Conservation (phyloP, 53 echinoderm and acorn worm genomes). For the Paracentrotus lividus region DNA sequence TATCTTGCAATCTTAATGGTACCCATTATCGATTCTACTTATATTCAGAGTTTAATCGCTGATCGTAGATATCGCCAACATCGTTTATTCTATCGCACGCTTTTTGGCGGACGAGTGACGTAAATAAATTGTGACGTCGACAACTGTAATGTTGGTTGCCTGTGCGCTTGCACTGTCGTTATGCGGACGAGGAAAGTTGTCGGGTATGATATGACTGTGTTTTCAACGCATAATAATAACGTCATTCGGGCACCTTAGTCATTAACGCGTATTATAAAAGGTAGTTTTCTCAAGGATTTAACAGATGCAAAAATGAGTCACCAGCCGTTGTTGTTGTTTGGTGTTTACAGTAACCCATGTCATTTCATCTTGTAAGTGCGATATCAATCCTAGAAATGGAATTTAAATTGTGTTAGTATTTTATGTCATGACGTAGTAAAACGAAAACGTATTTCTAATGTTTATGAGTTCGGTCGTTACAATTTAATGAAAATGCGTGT, state of each 20-base stretch:
- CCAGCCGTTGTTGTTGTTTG: background rate
- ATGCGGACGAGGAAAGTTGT: background rate
- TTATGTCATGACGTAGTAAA: too few relatives aligned
- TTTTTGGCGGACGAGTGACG: background rate
- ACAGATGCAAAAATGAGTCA: slow-evolving; percentile 8
- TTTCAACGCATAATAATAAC: background rate
- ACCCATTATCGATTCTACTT: background rate
- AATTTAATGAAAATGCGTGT: too few relatives aligned
- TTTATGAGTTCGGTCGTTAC: too few relatives aligned
- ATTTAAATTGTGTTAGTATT: too few relatives aligned
- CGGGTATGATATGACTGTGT: background rate
- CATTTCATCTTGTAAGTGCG: background rate
- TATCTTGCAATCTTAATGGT: background rate
- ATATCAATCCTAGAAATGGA: background rate
- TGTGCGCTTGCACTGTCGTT: background rate
- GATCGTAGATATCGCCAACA: background rate
- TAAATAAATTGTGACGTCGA: background rate
- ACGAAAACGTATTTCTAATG: too few relatives aligned
- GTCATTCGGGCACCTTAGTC: background rate
- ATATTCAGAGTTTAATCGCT: slow-evolving; percentile 1
- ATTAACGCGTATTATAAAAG: background rate
- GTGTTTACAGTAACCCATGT: too few relatives aligned
- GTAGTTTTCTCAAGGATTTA: background rate
- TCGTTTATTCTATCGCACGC: slow-evolving; percentile 12
- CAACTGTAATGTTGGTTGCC: background rate